phyloP scores from a whole-genome alignment of 1,140 invertebrate genomes.

The Eurosta solidaginis region DNA sequence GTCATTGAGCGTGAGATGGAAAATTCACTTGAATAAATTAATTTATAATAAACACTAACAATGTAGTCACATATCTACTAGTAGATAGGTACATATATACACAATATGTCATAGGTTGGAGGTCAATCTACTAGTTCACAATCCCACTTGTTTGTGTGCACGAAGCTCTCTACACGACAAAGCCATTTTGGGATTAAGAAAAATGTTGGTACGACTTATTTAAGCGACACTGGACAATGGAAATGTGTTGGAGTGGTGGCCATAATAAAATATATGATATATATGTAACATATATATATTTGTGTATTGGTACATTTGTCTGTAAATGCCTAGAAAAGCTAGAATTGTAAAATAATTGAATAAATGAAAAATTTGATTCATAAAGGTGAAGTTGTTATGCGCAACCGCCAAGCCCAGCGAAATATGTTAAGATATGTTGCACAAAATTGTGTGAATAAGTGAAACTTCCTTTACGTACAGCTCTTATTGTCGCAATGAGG shows the following conservation, averaged over 20 bases:
- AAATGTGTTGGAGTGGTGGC: slow-evolving; percentile 12
- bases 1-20: background rate
- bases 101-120: background rate
- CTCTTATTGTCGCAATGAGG: too few relatives aligned
- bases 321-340: background rate
- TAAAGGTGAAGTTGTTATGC: background rate
- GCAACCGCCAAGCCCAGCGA: background rate
- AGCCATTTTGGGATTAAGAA: slow-evolving; percentile 9
- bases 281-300: background rate
- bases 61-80: background rate
- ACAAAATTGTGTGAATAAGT: background rate
- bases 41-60: background rate
- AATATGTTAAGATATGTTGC: background rate
- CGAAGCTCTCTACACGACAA: background rate
- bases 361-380: slow-evolving; percentile 22
- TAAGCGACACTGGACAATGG: background rate
- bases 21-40: slow-evolving; percentile 14
- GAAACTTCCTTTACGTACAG: too few relatives aligned
- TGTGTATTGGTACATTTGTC: background rate
- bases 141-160: background rate
- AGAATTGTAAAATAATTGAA: background rate
- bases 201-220: slow-evolving; percentile 4
- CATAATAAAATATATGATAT: background rate
- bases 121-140: background rate
- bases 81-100: background rate